phyloP scores from a whole-genome alignment of 2,797 vertebrate genomes.

The Melanotaenia boesemani region DNA sequence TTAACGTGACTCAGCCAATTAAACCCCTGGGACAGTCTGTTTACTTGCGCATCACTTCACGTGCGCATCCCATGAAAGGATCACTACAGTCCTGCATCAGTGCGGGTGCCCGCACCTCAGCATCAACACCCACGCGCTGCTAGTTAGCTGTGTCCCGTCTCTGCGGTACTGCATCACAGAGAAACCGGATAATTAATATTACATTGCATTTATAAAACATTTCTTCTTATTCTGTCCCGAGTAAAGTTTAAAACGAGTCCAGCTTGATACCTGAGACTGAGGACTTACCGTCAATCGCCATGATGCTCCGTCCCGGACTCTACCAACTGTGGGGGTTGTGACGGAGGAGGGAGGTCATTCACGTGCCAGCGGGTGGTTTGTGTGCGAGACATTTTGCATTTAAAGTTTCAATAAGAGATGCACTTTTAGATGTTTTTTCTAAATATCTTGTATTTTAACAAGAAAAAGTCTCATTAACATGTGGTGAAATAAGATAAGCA shows the following conservation, averaged over 20 bases:
- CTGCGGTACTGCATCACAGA: conserved; percentile 44
- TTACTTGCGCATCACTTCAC: conserved; percentile 52
- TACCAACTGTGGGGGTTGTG: conserved; percentile 77
- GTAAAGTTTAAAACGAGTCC: conserved; percentile 70
- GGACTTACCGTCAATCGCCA: conserved; percentile 96
- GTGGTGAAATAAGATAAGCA: not conserved
- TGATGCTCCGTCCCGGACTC: conserved; percentile 89
- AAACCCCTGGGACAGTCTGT: not conserved
- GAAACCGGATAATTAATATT: not conserved
- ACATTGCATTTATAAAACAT: not conserved
- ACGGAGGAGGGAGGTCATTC: conserved; percentile 69
- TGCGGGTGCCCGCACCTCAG: conserved; percentile 56
- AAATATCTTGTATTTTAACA: not conserved
- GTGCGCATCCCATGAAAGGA: conserved; percentile 50
- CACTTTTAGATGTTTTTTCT: not conserved
- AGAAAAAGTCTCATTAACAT: not conserved
- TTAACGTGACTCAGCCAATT: not conserved
- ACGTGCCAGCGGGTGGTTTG: conserved; percentile 42
- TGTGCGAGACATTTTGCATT: conserved; percentile 2
- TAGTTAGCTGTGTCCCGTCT: conserved; percentile 46
- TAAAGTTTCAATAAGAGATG: not conserved
- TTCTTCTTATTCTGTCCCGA: conserved; percentile 18
- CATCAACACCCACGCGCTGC: conserved; percentile 47
- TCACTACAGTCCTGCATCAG: conserved; percentile 65
- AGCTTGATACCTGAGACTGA: conserved; percentile 79